A percentile compares a stretch with the other conserved stretches of the same genome.
phyloP scores from a whole-genome alignment of 2,888 invertebrate genomes.

The Timandra comae region DNA sequence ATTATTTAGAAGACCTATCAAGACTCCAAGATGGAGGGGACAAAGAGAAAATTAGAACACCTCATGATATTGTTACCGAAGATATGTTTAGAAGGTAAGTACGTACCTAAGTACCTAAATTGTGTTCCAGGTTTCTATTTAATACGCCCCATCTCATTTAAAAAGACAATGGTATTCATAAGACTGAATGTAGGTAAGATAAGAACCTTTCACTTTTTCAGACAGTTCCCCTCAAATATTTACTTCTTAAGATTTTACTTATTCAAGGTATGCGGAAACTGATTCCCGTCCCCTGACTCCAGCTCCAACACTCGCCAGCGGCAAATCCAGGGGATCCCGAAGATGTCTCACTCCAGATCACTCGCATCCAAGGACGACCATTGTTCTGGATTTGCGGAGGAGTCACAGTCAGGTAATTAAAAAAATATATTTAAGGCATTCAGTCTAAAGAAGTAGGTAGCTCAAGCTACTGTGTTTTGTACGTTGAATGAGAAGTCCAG shows the following conservation, averaged over 20 bases:
- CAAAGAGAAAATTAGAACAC: conserved; percentile 57
- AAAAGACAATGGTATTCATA: not conserved
- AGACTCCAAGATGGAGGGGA: conserved; percentile 55
- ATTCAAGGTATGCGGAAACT: conserved; percentile 84
- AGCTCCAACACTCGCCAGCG: conserved; percentile 85
- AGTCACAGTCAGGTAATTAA: conserved; percentile 79
- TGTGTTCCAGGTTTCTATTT: not conserved
- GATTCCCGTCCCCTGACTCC: conserved; percentile 90
- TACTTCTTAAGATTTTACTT: not conserved
- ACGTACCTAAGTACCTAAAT: not conserved
- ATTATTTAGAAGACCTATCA: conserved; percentile 51
- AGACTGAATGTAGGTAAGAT: not conserved
- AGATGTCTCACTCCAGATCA: conserved; percentile 86
- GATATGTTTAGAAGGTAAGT: conserved; percentile 81
- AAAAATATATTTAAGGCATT: too few relatives aligned
- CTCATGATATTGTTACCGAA: conserved; percentile 83
- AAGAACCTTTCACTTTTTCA: not conserved
- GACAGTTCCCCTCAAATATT: not conserved
- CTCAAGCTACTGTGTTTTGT: too few relatives aligned
- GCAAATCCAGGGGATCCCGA: conserved; percentile 82
- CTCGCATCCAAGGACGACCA: conserved; percentile 78
- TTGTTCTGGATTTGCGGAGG: conserved; percentile 83
- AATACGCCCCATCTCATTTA: not conserved
- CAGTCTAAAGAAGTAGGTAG: too few relatives aligned
- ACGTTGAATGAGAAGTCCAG: too few relatives aligned